These are phyloP conservation scores for Parapsyche elsis DNA, from an alignment of 1,140 invertebrate species.

Conservation along the genomic window DNA sequence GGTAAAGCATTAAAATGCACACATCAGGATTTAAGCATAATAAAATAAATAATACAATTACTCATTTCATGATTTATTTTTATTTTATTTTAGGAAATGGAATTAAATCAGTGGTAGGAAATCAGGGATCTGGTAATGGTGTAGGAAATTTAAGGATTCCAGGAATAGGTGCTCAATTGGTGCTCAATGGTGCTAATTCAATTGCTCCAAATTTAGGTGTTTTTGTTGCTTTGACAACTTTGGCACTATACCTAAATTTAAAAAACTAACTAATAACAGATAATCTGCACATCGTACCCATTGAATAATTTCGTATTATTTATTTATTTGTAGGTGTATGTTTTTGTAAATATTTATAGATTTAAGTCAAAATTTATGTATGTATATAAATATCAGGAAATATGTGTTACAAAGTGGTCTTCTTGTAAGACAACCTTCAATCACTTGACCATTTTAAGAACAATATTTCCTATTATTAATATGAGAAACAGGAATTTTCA, in stretches of 20 bases:
- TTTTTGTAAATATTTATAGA: no score
- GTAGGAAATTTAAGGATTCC: slow-evolving; percentile 62
- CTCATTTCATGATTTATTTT: not conserved
- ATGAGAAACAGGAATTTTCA: no score
- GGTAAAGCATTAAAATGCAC: slow-evolving; percentile 57
- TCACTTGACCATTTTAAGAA: no score
- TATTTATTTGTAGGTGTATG: no score
- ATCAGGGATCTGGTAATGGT: slow-evolving; percentile 58
- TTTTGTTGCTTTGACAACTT: not conserved
- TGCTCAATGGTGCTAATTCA: not conserved
- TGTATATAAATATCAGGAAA: no score
- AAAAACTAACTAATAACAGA: no score
- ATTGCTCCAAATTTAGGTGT: not conserved
- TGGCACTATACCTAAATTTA: not conserved
- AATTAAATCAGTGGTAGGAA: slow-evolving; percentile 61
- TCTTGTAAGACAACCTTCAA: no score
- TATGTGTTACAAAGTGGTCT: no score
- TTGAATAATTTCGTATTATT: no score
- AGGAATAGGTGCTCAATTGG: slow-evolving; percentile 62
- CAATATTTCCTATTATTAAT: no score
- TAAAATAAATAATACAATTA: not conserved
- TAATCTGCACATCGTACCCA: no score
- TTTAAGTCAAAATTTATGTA: no score
- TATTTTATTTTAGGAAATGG: slow-evolving; percentile 61
- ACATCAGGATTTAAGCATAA: not conserved